Evolutionary conservation across 2,888 invertebrate genomes (phyloP), one percentile per base, ranked within the genome.

Genomic region (Calameuta idolon): DNA sequence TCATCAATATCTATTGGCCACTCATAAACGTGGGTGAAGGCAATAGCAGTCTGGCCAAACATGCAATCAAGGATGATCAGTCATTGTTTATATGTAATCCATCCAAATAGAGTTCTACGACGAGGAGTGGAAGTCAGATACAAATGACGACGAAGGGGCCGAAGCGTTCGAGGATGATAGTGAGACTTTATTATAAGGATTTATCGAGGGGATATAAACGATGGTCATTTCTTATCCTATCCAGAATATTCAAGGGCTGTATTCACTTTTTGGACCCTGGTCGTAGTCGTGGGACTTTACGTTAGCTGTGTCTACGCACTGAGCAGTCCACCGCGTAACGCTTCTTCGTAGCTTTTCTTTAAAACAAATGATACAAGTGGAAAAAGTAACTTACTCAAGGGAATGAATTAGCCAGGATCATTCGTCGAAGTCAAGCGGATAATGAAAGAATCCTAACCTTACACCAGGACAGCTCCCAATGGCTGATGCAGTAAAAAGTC

Each of bases 241-340:
- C 69, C 79, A 88, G 90, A 83, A 83, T 84, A 85, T 80, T 84
- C 87, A 77, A 86, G 86, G 31, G 87, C 87, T 23, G 78, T 89
- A 74, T 90, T 90, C 80, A 87, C 89, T 30, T 81, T 88, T 75
- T 81, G 82, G 73, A 81, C 89, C 35, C 85, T 89, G 75, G 82
- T 85, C 69, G 82, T 83, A 77, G 88, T 88, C 77, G 81, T 89
- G 74, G 81, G 83, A n/a, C 76, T 89, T 78, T 89, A 87, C 83
- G 81, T 83, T 69, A 83, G 78, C 82, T 83, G 88, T 79, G 87
- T 90, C 69, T 88, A 88, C 84, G 83, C 82, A 74, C 76, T 90
- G 79, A 89, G 87, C 81, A 86, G 85, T 73, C 80, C 87, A 1
- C 85, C 86, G 34, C 80, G 81, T 31, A 12, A n/a, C n/a, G 69